Evolutionary conservation across 2,113 vertebrate genomes (phyloP).

Genomic region (Chauna torquata): DNA sequence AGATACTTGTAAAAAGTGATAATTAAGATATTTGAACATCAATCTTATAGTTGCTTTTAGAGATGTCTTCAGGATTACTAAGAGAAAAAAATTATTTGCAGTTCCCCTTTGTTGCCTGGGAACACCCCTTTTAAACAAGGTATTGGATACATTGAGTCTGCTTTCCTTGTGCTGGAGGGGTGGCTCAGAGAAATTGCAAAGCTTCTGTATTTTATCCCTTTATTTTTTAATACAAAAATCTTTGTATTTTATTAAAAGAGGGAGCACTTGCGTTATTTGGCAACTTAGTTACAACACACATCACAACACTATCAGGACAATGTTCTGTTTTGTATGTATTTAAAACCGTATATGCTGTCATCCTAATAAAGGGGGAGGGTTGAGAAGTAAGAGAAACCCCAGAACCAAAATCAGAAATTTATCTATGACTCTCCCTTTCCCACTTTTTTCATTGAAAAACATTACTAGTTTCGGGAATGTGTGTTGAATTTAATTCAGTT

Average conservation of each 20-base stretch:
- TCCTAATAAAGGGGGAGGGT: not conserved
- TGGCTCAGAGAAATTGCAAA: not conserved
- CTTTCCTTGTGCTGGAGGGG: not conserved
- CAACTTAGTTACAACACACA: not conserved
- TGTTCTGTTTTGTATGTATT: not conserved
- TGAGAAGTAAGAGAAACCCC: not conserved
- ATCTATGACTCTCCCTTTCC: not conserved
- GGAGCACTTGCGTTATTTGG: not conserved
- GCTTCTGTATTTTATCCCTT: no score
- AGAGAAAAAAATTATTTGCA: not conserved
- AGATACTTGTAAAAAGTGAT: not conserved
- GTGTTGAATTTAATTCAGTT: not conserved
- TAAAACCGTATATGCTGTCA: accelerated
- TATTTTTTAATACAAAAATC: not conserved
- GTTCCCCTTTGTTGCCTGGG: not conserved
- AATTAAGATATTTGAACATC: not conserved
- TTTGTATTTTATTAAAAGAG: not conserved
- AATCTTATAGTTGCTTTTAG: not conserved
- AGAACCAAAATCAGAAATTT: not conserved
- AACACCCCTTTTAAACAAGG: not conserved
- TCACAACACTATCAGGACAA: not conserved
- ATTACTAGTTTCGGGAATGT: not conserved
- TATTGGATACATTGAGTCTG: not conserved
- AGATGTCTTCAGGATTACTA: not conserved
- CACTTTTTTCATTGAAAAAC: not conserved